A percentile compares a stretch with the other conserved stretches of the same genome.
phyloP scores from a whole-genome alignment of 2,113 vertebrate genomes.

The Notarius lentiginosus region DNA sequence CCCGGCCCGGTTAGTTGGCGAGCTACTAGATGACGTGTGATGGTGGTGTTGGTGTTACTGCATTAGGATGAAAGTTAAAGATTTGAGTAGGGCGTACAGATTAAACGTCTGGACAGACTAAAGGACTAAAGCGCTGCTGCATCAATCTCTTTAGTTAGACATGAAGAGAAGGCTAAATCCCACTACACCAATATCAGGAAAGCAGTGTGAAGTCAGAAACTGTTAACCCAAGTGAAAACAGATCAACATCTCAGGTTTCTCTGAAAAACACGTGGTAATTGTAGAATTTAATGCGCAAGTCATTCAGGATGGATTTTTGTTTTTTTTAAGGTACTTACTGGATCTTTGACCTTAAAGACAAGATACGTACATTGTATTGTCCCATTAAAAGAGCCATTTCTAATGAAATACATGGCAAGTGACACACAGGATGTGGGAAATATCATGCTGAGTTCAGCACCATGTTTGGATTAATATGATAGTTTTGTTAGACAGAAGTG shows the following conservation, averaged over 20 bases:
- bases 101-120: no score
- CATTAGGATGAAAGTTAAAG: no score
- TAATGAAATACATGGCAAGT: neutral
- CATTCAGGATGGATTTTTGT: neutral
- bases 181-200: no score
- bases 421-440: slow-evolving; percentile 15
- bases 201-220: neutral
- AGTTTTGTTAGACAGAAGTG: neutral
- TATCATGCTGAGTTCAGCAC: neutral
- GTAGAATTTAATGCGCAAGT: neutral
- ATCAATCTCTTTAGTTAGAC: no score
- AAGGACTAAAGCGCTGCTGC: no score
- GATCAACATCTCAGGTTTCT: neutral
- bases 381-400: neutral
- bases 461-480: neutral
- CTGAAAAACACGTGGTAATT: neutral
- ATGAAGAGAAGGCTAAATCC: no score
- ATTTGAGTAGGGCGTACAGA: no score
- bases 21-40: no score
- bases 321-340: neutral
- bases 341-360: neutral
- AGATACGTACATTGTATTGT: neutral
- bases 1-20: no score
- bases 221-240: neutral
- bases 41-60: no score